phyloP scores from a whole-genome alignment of 2,797 vertebrate species.

The Sebastes kiyomatsui region DNA sequence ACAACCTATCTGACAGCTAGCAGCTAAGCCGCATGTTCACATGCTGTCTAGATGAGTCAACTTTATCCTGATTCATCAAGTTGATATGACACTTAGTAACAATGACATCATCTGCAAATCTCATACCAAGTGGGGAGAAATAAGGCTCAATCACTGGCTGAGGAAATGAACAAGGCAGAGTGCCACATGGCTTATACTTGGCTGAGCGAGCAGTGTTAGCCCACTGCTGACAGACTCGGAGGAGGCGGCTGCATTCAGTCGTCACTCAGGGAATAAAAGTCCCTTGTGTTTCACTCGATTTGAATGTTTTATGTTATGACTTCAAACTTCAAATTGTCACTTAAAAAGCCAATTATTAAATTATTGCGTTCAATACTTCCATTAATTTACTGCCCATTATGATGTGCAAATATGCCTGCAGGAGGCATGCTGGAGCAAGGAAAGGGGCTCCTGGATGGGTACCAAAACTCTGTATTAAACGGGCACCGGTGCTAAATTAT shows the following conservation, averaged over 20 bases:
- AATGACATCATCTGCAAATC: slow-evolving; percentile 49
- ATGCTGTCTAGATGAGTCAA: slow-evolving; percentile 27
- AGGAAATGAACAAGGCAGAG: slow-evolving; percentile 38
- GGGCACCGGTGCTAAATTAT: not conserved
- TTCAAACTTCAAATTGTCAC: slow-evolving; percentile 11
- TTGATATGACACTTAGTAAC: slow-evolving; percentile 26
- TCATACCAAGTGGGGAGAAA: slow-evolving; percentile 25
- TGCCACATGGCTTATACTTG: slow-evolving; percentile 37
- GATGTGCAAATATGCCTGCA: slow-evolving; percentile 3
- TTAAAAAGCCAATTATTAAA: slow-evolving; percentile 25
- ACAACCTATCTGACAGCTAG: slow-evolving; percentile 5
- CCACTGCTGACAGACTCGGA: slow-evolving; percentile 47
- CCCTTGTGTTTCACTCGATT: not conserved
- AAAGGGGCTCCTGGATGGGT: not conserved
- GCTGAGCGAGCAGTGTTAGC: slow-evolving; percentile 29
- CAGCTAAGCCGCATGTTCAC: slow-evolving; percentile 10
- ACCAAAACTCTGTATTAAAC: not conserved
- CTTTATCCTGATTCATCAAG: slow-evolving; percentile 20
- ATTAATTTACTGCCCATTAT: slow-evolving; percentile 3
- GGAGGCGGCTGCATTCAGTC: slow-evolving; percentile 36
- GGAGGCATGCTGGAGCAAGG: not conserved
- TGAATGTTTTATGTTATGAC: slow-evolving; percentile 8
- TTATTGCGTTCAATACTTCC: not conserved
- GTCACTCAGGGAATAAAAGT: slow-evolving; percentile 39
- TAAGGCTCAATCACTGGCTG: slow-evolving; percentile 35